These are phyloP conservation scores for Argyrosomus japonicus DNA, from an alignment of 2,113 vertebrate species.

Conservation along the genomic window DNA sequence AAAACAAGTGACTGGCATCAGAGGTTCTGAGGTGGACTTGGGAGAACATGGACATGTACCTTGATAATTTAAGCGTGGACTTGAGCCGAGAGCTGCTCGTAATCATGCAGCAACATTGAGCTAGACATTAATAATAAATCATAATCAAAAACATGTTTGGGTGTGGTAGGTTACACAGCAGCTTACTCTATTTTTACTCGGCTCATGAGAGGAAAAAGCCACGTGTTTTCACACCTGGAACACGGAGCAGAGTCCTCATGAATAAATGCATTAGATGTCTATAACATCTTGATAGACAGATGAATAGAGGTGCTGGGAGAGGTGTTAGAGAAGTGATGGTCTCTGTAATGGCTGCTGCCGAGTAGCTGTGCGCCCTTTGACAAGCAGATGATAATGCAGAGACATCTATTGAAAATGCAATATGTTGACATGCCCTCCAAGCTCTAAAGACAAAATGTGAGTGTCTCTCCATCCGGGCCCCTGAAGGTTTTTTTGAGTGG, in stretches of 20 bases:
- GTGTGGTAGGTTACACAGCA: not conserved
- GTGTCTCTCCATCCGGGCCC: not conserved
- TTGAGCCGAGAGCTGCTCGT: not conserved
- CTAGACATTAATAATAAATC: not conserved
- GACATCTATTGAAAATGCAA: constrained; percentile 8
- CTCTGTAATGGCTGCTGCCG: constrained; percentile 8
- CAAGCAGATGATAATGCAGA: constrained; percentile 13
- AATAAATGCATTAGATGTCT: constrained; percentile 34
- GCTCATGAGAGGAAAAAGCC: too few species aligned
- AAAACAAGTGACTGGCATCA: not conserved
- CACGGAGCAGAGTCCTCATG: constrained; percentile 1
- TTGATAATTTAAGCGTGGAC: not conserved
- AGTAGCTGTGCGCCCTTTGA: constrained; percentile 16
- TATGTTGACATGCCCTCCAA: not conserved
- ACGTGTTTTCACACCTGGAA: constrained; percentile 5
- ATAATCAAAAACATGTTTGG: not conserved
- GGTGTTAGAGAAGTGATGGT: constrained; percentile 7
- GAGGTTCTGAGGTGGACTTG: not conserved
- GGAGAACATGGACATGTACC: not conserved
- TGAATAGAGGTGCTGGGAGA: constrained; percentile 21
- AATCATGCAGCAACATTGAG: not conserved
- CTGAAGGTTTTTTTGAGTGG: not conserved
- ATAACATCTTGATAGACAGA: constrained; percentile 4
- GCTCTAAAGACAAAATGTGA: not conserved
- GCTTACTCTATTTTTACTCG: not conserved